These are phyloP conservation scores for Isurus oxyrinchus DNA, from an alignment of 2,113 vertebrate species.

Conservation along the genomic window DNA sequence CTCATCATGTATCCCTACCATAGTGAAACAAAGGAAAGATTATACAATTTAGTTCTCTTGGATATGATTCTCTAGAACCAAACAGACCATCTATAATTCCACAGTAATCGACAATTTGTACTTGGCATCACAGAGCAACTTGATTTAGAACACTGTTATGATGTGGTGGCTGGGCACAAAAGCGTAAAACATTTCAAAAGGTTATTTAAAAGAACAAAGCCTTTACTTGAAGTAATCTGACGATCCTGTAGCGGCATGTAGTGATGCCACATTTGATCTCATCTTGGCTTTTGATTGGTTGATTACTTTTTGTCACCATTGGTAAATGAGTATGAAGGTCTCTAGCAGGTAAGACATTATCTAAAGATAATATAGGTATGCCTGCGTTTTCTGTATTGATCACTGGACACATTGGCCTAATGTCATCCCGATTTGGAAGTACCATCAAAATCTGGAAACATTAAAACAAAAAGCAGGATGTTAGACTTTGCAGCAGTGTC, in stretches of 20 bases:
- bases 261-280: neutral
- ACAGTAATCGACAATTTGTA: neutral
- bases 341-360: neutral
- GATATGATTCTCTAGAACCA: neutral
- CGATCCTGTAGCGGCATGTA: neutral
- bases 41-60: neutral
- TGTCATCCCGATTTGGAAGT: neutral
- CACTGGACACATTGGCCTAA: neutral
- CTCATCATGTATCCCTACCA: neutral
- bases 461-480: neutral
- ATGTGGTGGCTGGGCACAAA: neutral
- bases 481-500: neutral
- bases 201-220: neutral
- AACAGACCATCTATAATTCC: neutral
- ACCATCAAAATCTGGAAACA: neutral
- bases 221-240: neutral
- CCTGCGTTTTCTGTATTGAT: neutral
- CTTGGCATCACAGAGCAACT: neutral
- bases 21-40: neutral
- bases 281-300: constrained; percentile 6
- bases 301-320: neutral
- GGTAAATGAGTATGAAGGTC: neutral
- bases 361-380: neutral
- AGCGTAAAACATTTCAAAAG: neutral
- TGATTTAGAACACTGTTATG: neutral